Evolutionary conservation across 53 echinoderm and acorn worm genomes (phyloP), one percentile per base, ranked within the genome.

Genomic region (Patiria pectinifera): DNA sequence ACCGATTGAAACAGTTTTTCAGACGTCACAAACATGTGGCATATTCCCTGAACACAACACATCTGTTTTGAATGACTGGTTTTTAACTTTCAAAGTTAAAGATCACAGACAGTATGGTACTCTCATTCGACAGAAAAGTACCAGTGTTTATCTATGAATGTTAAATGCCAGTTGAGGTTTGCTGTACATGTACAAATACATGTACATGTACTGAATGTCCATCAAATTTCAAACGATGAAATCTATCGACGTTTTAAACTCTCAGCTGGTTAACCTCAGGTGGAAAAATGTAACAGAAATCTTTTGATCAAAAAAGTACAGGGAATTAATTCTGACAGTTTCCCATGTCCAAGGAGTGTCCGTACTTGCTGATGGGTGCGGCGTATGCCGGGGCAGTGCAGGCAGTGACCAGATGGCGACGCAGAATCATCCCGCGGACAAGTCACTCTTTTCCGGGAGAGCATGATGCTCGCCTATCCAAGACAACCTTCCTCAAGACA

Each of bases 301-400:
- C 35, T 35, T 35, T 35, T 35, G 35, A 35, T 60, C 12, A 60
- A 60, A 60, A 8, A 60, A 60, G 60, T 60, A 0, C 12, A 12
- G 60, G 9, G 60, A 60, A 11, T 8, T 12, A 60, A 11, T 66
- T 13, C 19, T 66, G 15, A 14, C 19, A 66, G 10, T 66, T 15
- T 66, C 10, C 14, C 66, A 3, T 66, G 66, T 11, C 66, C 5
- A 6, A 24, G 83, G 4, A 60, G 26, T 15, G 62, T 1, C 35
- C 84, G 26, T 85, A 85, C 62, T 69, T 85, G 66, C 43, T 85
- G 70, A 45, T 63, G 45, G 15, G 66, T 43, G 18, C 21, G 85
- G 44, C 18, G 44, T 0, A 59, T 16, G 44, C 13, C n/a, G 4
- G 62, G 69, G 69, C 69, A 69, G 43, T 66, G 45, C 59, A 16